These are phyloP conservation scores for Trichechus manatus DNA, from an alignment of 2,113 vertebrate species.

Conservation along the genomic window DNA sequence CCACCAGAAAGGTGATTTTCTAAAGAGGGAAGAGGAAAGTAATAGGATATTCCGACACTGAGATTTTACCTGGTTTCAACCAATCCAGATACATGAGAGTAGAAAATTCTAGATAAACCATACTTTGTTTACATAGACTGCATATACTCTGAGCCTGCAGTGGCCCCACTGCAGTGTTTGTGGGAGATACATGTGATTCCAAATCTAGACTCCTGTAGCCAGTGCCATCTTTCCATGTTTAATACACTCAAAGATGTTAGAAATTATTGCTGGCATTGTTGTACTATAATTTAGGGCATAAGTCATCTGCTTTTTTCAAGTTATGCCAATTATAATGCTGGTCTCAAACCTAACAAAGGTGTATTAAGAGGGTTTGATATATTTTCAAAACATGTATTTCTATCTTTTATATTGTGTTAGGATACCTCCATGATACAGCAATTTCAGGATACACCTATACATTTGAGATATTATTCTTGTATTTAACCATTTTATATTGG, in stretches of 20 bases:
- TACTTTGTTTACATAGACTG: background rate
- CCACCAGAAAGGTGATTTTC: constrained; percentile 39
- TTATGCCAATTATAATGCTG: background rate
- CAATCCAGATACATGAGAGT: background rate
- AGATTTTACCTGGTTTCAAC: background rate
- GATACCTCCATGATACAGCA: background rate
- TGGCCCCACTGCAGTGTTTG: background rate
- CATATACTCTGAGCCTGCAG: background rate
- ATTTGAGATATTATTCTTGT: constrained; percentile 18
- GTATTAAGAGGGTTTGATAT: background rate
- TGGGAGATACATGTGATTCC: background rate
- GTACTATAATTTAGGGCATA: background rate
- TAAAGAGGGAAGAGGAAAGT: background rate
- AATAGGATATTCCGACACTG: background rate
- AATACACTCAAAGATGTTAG: background rate
- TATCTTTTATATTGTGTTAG: constrained; percentile 19
- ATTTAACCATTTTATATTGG: constrained; percentile 51
- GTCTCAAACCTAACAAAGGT: background rate
- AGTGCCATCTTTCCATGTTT: background rate
- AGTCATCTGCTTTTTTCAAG: background rate
- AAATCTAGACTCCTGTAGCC: background rate
- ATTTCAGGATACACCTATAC: background rate
- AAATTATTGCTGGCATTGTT: background rate
- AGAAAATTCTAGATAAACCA: background rate
- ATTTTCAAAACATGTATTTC: background rate